Evolutionary conservation across 37 sponge, comb jelly and placozoan genomes (phyloP).

Genomic region (Halisarca cf. caerulea): DNA sequence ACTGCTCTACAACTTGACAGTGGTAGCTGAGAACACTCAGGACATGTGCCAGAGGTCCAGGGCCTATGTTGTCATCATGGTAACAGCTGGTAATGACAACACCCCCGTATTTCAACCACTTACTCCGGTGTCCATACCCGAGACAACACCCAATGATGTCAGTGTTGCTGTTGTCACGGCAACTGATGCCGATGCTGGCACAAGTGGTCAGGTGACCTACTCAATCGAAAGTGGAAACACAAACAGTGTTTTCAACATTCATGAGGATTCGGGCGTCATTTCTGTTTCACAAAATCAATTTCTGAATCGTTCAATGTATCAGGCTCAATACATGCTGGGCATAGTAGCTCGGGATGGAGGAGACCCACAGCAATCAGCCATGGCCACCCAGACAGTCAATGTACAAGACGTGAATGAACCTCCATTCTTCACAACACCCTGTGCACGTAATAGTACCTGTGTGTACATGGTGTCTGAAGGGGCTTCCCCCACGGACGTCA

Average conservation of each 20-base stretch:
- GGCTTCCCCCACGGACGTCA: not conserved
- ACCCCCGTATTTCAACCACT: conserved; percentile 33
- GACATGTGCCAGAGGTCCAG: conserved; percentile 63
- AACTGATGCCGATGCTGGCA: conserved; percentile 36
- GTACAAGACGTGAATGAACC: conserved; percentile 63
- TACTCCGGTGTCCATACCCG: conserved; percentile 41
- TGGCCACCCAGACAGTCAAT: conserved; percentile 20
- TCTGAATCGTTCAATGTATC: conserved; percentile 11
- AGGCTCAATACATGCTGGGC: conserved; percentile 18
- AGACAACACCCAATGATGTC: conserved; percentile 47
- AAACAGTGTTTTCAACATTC: conserved; percentile 54
- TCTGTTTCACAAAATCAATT: conserved; percentile 1
- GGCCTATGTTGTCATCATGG: conserved; percentile 40
- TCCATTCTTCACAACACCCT: conserved; percentile 40
- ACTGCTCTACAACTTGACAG: conserved; percentile 38
- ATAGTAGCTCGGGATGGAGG: conserved; percentile 45
- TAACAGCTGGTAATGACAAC: conserved; percentile 30
- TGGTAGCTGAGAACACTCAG: conserved; percentile 60
- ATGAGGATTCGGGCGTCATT: conserved; percentile 52
- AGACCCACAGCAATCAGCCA: not conserved
- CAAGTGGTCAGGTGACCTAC: conserved; percentile 43
- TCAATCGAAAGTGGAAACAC: conserved; percentile 58
- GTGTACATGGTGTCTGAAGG: conserved; percentile 42
- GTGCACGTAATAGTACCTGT: conserved; percentile 7
- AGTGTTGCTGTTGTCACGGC: conserved; percentile 47